Percentiles rank a stretch among this genome's conserved stretches.
These are phyloP conservation scores for Lophochroa leadbeateri DNA, from an alignment of 2,113 vertebrate genomes.

Conservation along the genomic window DNA sequence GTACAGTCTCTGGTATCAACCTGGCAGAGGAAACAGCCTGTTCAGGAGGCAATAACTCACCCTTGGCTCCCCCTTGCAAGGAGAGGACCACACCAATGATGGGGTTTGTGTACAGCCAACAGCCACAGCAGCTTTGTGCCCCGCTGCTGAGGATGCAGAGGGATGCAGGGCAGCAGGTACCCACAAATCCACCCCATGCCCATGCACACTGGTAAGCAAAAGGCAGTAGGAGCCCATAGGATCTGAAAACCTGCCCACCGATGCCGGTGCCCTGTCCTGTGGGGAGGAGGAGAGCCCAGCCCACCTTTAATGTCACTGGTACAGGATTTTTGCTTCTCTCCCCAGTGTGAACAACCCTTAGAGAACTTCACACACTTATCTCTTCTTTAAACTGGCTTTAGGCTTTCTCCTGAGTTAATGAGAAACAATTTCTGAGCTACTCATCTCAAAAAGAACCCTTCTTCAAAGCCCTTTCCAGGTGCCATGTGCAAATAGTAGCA, in stretches of 20 bases:
- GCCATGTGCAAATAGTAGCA: constrained; percentile 42
- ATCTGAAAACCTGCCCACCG: not conserved
- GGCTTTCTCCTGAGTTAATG: constrained; percentile 28
- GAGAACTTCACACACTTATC: not conserved
- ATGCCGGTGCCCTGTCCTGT: not conserved
- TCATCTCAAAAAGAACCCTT: not conserved
- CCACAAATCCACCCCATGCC: not conserved
- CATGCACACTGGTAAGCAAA: not conserved
- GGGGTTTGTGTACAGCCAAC: not conserved
- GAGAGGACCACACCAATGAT: rapidly evolving
- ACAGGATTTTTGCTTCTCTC: not conserved
- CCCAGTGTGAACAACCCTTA: not conserved
- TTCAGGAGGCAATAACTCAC: not conserved
- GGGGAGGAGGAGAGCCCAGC: not conserved
- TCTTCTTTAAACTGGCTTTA: not conserved
- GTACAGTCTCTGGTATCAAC: rapidly evolving
- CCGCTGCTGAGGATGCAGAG: not conserved
- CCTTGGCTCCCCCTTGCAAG: not conserved
- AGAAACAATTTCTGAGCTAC: constrained; percentile 37
- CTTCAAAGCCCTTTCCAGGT: constrained; percentile 68
- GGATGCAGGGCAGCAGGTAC: rapidly evolving
- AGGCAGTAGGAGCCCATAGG: not conserved
- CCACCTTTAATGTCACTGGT: no score
- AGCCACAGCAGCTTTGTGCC: not conserved
- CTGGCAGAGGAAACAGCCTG: not conserved